These are phyloP conservation scores for Bombus confusus DNA, from an alignment of 1,140 invertebrate species.

Conservation along the genomic window DNA sequence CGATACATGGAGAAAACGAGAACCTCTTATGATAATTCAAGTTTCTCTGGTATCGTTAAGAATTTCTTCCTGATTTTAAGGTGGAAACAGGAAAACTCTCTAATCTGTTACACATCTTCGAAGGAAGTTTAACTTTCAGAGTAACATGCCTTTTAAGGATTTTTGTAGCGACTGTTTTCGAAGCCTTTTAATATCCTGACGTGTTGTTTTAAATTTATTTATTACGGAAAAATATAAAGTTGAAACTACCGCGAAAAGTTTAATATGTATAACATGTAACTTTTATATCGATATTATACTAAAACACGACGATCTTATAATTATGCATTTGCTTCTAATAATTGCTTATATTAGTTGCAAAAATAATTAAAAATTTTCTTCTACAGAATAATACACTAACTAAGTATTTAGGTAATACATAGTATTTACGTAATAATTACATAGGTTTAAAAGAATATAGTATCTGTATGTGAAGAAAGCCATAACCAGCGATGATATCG, in stretches of 20 bases:
- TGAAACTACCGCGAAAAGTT: no score
- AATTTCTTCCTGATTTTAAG: constrained; percentile 47
- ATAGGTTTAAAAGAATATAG: no score
- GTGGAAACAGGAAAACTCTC: constrained; percentile 26
- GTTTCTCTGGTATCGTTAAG: constrained; percentile 36
- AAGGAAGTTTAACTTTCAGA: neutral
- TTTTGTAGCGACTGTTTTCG: no score
- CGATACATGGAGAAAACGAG: constrained; percentile 32
- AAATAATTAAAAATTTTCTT: neutral
- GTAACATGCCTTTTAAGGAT: neutral
- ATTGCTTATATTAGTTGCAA: no score
- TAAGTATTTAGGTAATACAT: neutral
- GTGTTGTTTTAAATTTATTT: neutral
- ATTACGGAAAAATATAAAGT: neutral
- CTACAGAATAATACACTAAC: no score
- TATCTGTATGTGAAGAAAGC: no score
- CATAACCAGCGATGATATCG: no score
- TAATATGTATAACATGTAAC: no score
- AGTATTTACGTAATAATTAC: no score
- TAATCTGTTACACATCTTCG: neutral
- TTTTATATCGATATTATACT: neutral
- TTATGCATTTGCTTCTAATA: no score
- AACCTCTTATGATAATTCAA: constrained; percentile 43
- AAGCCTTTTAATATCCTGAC: neutral
- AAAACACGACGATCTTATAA: no score